Evolutionary conservation across 2,113 vertebrate species (phyloP), one percentile per base, ranked within the genome.

Genomic region (Miniopterus natalensis): DNA sequence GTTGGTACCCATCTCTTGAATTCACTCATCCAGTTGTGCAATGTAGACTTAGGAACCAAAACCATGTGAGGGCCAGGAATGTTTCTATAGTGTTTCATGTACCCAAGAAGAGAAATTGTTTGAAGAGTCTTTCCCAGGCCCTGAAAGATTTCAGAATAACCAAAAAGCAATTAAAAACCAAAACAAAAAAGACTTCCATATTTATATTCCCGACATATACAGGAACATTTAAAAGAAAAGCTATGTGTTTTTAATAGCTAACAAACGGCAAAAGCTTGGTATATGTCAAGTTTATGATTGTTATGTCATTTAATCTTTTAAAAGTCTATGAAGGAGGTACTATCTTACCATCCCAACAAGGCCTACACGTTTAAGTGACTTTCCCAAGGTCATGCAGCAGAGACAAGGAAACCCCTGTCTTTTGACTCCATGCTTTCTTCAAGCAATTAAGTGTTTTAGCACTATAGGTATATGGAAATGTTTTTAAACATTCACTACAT

Each of bases 31-130:
- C 99, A 99, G 98, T 99, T 99, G 97, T 99, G 99, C 49, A 99
- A 98, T n/a, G 99, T 99, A 97, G 99, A 99, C 97, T 99, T 99
- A 15, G 99, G 99, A 97, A 99, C 99, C 97, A 99, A 98, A 75
- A 99, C 99, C 99, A 99, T 99, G 97, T 99, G 99, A 94, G 99
- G 99, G n/a, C 99, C 99, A 27, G 99, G 99, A 97, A 99, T 99
- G 97, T 99, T 99, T 98, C 99, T 99, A 98, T 99, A 99, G 98
- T 99, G 99, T 97, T 99, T 99, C 99, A 99, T 99, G 91, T 99
- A 99, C 6, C 99, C 99, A 97, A 99, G 99, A 96, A 99, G 98
- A 96, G 99, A 99, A 97, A 99, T 99, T 1, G 99, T 99, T 98
- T 99, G 99, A 92, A 99, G 98, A 42, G 99, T 99, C 98, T 99